A percentile compares a stretch with the other conserved stretches of the same genome.
Conservation (phyloP, 2,113 vertebrate genomes). For the Indri indri region DNA sequence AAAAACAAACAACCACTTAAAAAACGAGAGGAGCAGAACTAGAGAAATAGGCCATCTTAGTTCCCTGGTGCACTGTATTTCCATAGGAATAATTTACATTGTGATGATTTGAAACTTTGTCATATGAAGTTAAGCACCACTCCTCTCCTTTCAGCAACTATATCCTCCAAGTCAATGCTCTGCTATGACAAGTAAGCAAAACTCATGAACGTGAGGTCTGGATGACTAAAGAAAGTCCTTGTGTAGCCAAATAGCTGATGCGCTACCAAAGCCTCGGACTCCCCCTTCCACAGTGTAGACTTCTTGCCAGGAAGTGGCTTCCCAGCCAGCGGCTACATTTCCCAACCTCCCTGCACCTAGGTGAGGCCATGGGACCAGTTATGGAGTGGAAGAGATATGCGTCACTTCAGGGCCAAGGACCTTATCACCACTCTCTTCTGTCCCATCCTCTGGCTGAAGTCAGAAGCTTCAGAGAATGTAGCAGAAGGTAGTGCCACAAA, state of each 20-base stretch:
- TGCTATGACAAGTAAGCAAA: neutral
- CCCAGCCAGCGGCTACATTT: neutral
- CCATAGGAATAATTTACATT: neutral
- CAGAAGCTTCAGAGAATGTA: neutral
- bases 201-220: neutral
- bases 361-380: neutral
- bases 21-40: neutral
- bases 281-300: neutral
- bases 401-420: neutral
- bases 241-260: neutral
- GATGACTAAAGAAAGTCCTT: neutral
- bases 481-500: neutral
- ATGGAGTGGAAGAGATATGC: neutral
- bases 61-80: neutral
- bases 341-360: neutral
- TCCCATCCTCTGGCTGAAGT: neutral
- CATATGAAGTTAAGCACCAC: neutral
- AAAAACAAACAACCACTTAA: neutral
- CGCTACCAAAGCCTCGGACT: neutral
- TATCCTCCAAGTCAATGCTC: neutral
- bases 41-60: neutral
- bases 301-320: neutral
- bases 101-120: neutral
- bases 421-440: neutral
- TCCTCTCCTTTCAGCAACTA: neutral